Evolutionary conservation across 2,113 vertebrate genomes (phyloP).

Genomic region (Mustela lutreola): DNA sequence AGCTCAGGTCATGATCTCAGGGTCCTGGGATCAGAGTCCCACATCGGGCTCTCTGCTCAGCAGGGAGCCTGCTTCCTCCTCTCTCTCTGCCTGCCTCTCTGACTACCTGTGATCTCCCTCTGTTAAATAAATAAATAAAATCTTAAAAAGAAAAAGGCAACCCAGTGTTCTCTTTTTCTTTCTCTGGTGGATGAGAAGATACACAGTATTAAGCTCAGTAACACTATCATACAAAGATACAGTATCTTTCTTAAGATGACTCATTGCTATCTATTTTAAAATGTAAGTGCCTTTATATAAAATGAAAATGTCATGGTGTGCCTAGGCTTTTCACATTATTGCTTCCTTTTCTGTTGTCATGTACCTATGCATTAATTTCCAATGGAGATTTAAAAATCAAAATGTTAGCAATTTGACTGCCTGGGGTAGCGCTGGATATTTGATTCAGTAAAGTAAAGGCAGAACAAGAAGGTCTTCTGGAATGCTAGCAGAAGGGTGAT

Average conservation of each 20-base stretch:
- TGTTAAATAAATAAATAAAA: no score
- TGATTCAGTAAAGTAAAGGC: constrained; percentile 29
- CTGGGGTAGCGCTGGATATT: background rate
- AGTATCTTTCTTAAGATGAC: constrained; percentile 68
- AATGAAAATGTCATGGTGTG: constrained; percentile 52
- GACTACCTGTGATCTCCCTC: no score
- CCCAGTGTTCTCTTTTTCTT: constrained; percentile 40
- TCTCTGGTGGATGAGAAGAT: constrained; percentile 60
- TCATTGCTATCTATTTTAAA: constrained; percentile 71
- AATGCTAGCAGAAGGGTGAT: background rate
- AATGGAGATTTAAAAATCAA: constrained; percentile 72
- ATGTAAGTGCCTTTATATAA: constrained; percentile 74
- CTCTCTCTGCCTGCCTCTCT: no score
- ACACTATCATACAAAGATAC: constrained; percentile 29
- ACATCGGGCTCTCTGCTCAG: no score
- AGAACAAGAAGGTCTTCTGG: background rate
- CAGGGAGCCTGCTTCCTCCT: no score
- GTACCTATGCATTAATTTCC: constrained; percentile 65
- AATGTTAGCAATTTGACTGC: constrained; percentile 49
- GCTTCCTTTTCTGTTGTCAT: constrained; percentile 55
- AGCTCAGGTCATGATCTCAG: no score
- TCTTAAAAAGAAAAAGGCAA: constrained; percentile 20
- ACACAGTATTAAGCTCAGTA: constrained; percentile 55
- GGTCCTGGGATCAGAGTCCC: no score
- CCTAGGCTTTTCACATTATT: constrained; percentile 73